Evolutionary conservation across 2,113 vertebrate species (phyloP).

Genomic region (Nicator chloris): DNA sequence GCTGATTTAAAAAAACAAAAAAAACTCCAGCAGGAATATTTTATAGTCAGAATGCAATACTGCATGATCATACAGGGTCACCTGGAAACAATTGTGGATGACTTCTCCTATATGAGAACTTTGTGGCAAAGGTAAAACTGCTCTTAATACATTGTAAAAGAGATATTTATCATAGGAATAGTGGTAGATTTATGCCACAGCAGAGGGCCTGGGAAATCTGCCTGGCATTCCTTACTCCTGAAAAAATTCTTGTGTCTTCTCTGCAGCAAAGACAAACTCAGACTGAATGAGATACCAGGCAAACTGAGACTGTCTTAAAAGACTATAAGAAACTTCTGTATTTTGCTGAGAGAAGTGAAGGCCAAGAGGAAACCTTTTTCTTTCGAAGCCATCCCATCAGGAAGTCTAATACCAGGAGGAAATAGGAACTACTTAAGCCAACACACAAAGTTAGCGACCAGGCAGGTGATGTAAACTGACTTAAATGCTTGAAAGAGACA

Average conservation of each 20-base stretch:
- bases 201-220: neutral
- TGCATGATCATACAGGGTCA: neutral
- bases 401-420: neutral
- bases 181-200: neutral
- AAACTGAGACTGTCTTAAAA: neutral
- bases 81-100: neutral
- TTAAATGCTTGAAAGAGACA: neutral
- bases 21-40: neutral
- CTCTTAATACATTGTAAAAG: neutral
- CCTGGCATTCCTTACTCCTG: neutral
- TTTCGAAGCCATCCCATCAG: neutral
- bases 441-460: neutral
- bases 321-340: neutral
- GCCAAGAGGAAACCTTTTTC: neutral
- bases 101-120: neutral
- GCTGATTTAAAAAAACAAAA: neutral
- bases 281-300: neutral
- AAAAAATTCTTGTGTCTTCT: neutral
- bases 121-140: neutral
- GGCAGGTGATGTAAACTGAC: neutral
- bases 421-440: neutral
- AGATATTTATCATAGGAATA: neutral
- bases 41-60: neutral
- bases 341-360: neutral
- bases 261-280: neutral